These are phyloP conservation scores for Agrotis segetum DNA, from an alignment of 2,888 invertebrate genomes.

Conservation along the genomic window DNA sequence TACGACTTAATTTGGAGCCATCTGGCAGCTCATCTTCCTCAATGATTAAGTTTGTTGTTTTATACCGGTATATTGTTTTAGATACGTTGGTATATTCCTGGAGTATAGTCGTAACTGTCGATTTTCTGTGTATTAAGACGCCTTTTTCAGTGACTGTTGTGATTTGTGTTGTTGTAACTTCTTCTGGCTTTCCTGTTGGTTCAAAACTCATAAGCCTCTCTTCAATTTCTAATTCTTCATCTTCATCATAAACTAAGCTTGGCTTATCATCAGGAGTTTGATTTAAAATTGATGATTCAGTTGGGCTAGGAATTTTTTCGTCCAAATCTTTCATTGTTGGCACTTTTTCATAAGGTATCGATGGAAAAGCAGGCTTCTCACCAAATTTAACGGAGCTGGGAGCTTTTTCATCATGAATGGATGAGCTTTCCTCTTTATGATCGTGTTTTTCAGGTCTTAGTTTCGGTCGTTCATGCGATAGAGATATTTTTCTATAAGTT, in stretches of 20 bases:
- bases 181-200: conserved; percentile 52
- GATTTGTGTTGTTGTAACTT: conserved; percentile 31
- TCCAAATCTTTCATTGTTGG: neutral
- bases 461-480: conserved; percentile 56
- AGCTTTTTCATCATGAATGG: conserved; percentile 48
- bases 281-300: neutral
- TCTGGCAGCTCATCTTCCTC: conserved; percentile 63
- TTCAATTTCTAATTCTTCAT: conserved; percentile 59
- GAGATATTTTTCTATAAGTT: conserved; percentile 54
- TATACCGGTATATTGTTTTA: conserved; percentile 51
- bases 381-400: neutral
- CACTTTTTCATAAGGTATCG: neutral
- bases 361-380: neutral
- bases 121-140: conserved; percentile 40
- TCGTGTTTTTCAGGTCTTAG: conserved; percentile 15
- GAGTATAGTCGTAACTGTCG: conserved; percentile 43
- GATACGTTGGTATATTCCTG: conserved; percentile 62
- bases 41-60: conserved; percentile 57
- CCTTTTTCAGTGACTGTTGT: conserved; percentile 41
- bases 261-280: conserved; percentile 32
- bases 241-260: conserved; percentile 53
- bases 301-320: conserved; percentile 12
- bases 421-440: conserved; percentile 54
- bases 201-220: conserved; percentile 63
- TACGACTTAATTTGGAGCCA: conserved; percentile 45